Conservation (phyloP, 1,140 invertebrate genomes). For the Penaeus vannamei region DNA sequence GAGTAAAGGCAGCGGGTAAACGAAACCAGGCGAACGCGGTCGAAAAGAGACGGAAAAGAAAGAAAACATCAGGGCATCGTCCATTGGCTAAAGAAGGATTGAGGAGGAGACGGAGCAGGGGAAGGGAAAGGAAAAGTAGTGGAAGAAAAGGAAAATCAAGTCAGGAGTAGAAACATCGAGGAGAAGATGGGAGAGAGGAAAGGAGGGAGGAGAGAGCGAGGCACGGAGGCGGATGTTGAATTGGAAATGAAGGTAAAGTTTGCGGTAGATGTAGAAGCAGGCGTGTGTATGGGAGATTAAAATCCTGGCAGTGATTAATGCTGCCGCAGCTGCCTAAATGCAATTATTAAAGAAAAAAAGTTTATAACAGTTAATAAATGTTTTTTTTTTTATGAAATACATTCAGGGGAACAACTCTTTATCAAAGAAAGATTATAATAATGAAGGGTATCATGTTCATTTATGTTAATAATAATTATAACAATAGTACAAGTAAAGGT, state of each 20-base stretch:
- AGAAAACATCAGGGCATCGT: too few relatives aligned
- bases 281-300: constrained; percentile 7
- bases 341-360: too few relatives aligned
- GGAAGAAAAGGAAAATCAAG: not conserved
- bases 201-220: not conserved
- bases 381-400: too few relatives aligned
- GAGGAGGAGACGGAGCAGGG: not conserved
- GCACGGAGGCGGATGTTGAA: not conserved
- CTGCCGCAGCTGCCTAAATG: not conserved
- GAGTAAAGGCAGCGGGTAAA: not conserved
- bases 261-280: not conserved
- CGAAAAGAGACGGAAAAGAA: not conserved
- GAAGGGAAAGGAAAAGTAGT: not conserved
- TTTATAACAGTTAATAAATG: too few relatives aligned
- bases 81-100: not conserved
- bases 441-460: too few relatives aligned
- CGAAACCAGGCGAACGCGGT: not conserved
- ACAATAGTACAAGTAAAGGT: too few relatives aligned
- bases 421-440: too few relatives aligned
- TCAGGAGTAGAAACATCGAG: not conserved
- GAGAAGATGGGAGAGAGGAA: constrained; percentile 14
- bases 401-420: too few relatives aligned
- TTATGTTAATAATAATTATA: too few relatives aligned
- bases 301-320: constrained; percentile 8
- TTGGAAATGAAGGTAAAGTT: not conserved